Percentiles rank a stretch among this genome's conserved stretches.
These are phyloP conservation scores for Zosterops lateralis DNA, from an alignment of 2,113 vertebrate species.

Conservation along the genomic window DNA sequence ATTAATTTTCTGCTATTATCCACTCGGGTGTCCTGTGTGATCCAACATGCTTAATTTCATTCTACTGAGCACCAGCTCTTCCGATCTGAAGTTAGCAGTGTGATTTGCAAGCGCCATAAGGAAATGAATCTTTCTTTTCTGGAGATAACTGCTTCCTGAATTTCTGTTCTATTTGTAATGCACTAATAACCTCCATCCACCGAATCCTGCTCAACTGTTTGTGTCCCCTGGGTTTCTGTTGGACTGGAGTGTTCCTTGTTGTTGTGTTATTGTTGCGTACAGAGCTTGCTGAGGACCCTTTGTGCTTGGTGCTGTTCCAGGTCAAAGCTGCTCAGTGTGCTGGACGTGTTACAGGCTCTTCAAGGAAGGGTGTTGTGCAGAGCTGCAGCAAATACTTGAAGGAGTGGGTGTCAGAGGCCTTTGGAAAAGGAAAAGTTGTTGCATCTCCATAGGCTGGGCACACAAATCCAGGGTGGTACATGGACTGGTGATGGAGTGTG, in stretches of 20 bases:
- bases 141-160: constrained; percentile 62
- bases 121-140: constrained; percentile 65
- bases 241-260: not conserved
- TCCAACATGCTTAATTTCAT: constrained; percentile 63
- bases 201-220: not conserved
- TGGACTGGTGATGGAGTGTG: not conserved
- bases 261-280: not conserved
- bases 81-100: constrained; percentile 40
- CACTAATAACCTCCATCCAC: constrained; percentile 36
- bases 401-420: not conserved
- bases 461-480: not conserved
- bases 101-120: constrained; percentile 45
- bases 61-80: constrained; percentile 48
- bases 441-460: rapidly evolving
- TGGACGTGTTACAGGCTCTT: not conserved
- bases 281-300: not conserved
- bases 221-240: not conserved
- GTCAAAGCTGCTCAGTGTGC: not conserved
- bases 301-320: constrained; percentile 8
- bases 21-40: constrained; percentile 66
- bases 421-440: not conserved
- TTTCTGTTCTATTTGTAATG: constrained; percentile 54
- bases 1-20: constrained; percentile 67
- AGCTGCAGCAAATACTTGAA: not conserved
- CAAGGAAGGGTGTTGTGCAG: rapidly evolving